A percentile compares a stretch with the other conserved stretches of the same genome.
Conservation (phyloP, 1,140 invertebrate genomes). For the Lerema accius region DNA sequence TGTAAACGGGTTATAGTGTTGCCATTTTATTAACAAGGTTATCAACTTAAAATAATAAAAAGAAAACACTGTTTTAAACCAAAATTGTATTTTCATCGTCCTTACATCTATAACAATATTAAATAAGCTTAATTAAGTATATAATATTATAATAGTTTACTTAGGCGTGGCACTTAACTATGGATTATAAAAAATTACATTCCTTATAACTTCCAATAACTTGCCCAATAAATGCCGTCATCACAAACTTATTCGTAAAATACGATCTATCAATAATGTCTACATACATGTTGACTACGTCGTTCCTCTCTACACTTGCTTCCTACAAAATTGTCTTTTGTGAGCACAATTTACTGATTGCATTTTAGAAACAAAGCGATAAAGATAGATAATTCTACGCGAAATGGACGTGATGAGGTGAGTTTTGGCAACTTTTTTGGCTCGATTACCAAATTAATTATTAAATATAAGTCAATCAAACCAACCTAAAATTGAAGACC, state of each 20-base stretch:
- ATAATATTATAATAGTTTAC: constrained; percentile 69
- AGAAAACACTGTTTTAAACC: constrained; percentile 49
- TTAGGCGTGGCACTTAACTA: constrained; percentile 81
- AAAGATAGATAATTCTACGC: constrained; percentile 35
- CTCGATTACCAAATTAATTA: constrained; percentile 65
- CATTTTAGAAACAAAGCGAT: constrained; percentile 47
- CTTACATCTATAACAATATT: constrained; percentile 76
- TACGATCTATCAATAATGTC: constrained; percentile 50
- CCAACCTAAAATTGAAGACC: constrained; percentile 28
- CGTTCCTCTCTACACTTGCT: constrained; percentile 49
- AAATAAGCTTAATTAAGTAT: constrained; percentile 74
- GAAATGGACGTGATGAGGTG: constrained; percentile 61
- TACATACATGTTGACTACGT: constrained; percentile 52
- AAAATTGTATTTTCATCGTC: constrained; percentile 72
- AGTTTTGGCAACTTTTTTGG: constrained; percentile 77
- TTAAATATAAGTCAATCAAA: constrained; percentile 20
- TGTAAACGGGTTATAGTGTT: no score
- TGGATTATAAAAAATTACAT: constrained; percentile 75
- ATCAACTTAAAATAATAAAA: constrained; percentile 33
- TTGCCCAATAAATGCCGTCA: constrained; percentile 79
- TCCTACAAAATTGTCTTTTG: constrained; percentile 73
- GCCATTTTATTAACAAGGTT: not conserved
- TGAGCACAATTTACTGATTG: constrained; percentile 64
- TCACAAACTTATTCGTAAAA: constrained; percentile 67
- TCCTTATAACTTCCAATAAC: constrained; percentile 68